Conservation (phyloP, 1,140 invertebrate species). For the Euura saliciscinereae region DNA sequence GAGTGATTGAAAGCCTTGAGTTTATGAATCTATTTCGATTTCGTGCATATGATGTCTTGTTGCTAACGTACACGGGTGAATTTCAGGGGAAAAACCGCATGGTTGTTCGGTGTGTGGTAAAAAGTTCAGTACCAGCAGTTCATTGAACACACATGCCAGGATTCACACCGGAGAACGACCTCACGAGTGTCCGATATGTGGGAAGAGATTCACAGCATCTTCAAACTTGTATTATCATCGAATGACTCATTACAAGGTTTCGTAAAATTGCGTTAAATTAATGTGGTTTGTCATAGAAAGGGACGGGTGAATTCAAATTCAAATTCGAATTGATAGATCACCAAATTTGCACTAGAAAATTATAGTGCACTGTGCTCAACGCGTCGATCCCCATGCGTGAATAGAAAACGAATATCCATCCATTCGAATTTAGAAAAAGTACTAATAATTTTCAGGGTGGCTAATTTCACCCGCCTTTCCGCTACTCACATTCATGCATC, state of each 20-base stretch:
- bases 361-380: too few species aligned
- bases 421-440: too few species aligned
- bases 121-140: conserved; percentile 69
- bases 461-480: too few species aligned
- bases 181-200: conserved; percentile 71
- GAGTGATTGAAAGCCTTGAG: too few species aligned
- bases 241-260: conserved; percentile 76
- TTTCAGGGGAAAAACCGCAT: conserved; percentile 63
- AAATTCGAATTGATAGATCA: too few species aligned
- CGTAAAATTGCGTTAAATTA: conserved; percentile 9
- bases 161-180: conserved; percentile 70
- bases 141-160: conserved; percentile 61
- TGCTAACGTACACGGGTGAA: conserved; percentile 54
- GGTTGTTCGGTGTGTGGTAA: conserved; percentile 73
- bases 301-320: not conserved
- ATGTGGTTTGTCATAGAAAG: too few species aligned
- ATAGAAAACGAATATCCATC: too few species aligned
- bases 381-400: too few species aligned
- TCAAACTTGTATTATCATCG: conserved; percentile 77
- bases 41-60: not conserved
- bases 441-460: too few species aligned
- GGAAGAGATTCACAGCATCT: conserved; percentile 65
- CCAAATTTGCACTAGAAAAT: too few species aligned
- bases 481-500: too few species aligned
- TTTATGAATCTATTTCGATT: too few species aligned